phyloP scores from a whole-genome alignment of 2,113 vertebrate species.

The Entomyzon cyanotis region DNA sequence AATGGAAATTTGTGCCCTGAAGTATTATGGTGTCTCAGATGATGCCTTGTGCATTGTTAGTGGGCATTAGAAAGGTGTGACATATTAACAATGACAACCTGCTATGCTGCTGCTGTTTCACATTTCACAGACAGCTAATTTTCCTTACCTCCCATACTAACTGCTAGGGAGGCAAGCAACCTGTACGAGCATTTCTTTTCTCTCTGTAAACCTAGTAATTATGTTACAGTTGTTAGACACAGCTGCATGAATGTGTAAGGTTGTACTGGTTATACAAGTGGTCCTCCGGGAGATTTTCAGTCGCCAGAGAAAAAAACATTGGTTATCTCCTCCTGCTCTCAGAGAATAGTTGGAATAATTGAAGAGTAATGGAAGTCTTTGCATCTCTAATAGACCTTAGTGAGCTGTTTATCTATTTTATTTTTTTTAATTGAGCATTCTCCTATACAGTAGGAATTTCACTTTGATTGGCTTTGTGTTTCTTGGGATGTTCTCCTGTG shows the following conservation, averaged over 20 bases:
- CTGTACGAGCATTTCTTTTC: background rate
- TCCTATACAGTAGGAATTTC: background rate
- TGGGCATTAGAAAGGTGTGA: background rate
- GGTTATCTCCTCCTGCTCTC: background rate
- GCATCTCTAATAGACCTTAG: background rate
- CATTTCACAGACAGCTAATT: constrained; percentile 6
- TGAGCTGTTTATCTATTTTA: background rate
- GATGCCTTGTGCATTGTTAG: background rate
- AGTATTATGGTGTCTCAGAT: background rate
- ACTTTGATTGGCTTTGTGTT: background rate
- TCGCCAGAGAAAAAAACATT: background rate
- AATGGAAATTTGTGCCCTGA: background rate
- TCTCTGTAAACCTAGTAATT: background rate
- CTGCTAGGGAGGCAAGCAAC: background rate
- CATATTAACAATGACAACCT: background rate
- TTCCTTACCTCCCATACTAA: background rate
- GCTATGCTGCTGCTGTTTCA: background rate
- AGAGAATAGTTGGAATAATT: background rate
- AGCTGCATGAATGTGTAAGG: background rate
- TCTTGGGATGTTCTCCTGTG: background rate
- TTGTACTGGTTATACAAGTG: background rate
- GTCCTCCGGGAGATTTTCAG: background rate
- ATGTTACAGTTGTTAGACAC: background rate
- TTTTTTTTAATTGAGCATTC: background rate
- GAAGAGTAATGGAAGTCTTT: background rate